phyloP scores from a whole-genome alignment of 2,797 vertebrate species.

The Myripristis murdjan region DNA sequence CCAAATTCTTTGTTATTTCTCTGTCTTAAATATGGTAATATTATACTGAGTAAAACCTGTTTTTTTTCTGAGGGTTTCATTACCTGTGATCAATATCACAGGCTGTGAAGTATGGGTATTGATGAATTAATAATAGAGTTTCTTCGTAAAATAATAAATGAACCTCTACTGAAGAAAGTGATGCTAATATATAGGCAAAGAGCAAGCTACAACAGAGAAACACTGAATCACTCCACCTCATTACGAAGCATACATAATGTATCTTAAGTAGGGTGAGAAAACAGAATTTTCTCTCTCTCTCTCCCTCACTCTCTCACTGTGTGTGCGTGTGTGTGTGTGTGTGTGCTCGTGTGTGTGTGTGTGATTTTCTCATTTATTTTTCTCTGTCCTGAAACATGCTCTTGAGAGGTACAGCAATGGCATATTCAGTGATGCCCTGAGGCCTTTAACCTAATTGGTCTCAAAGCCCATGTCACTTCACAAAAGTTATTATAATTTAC shows the following conservation, averaged over 20 bases:
- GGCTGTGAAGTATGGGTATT: slow-evolving; percentile 20
- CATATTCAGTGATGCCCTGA: slow-evolving; percentile 50
- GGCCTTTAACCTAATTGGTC: slow-evolving; percentile 68
- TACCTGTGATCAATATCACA: slow-evolving; percentile 56
- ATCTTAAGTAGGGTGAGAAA: slow-evolving; percentile 13
- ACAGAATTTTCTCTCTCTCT: neutral
- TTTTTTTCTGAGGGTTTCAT: slow-evolving; percentile 11
- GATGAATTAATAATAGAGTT: slow-evolving; percentile 50
- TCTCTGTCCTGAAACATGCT: slow-evolving; percentile 34
- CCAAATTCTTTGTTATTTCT: neutral
- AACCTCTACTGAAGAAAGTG: slow-evolving; percentile 7
- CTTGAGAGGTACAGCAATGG: slow-evolving; percentile 24
- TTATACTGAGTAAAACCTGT: neutral
- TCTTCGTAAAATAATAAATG: slow-evolving; percentile 45
- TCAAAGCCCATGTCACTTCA: slow-evolving; percentile 51
- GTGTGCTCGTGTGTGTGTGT: slow-evolving; percentile 11
- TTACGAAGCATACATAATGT: slow-evolving; percentile 63
- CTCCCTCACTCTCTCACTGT: no score
- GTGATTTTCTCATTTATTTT: slow-evolving; percentile 34
- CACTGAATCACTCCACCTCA: slow-evolving; percentile 45
- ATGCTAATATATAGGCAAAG: slow-evolving; percentile 28
- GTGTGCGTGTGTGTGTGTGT: slow-evolving; percentile 16
- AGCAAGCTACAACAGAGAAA: neutral
- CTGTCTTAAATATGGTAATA: neutral
- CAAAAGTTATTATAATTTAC: slow-evolving; percentile 55